These are phyloP conservation scores for Polyommatus icarus DNA, from an alignment of 2,888 invertebrate genomes.

Conservation along the genomic window DNA sequence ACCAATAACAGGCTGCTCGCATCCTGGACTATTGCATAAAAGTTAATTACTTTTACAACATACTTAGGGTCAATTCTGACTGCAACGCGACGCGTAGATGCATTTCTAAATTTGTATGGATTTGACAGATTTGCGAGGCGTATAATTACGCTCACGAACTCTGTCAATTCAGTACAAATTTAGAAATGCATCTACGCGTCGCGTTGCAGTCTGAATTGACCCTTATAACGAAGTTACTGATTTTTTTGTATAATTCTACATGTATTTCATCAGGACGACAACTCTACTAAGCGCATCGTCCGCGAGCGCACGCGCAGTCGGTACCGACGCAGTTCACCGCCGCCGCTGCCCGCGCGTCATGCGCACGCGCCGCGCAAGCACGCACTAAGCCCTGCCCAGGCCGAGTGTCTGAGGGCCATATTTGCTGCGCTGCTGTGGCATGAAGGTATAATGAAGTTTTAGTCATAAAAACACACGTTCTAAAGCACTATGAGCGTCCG, in stretches of 20 bases:
- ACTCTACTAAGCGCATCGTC: conserved; percentile 38
- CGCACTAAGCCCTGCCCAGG: conserved; percentile 95
- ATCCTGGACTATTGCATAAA: too few relatives aligned
- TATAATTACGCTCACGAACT: too few relatives aligned
- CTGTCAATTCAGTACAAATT: too few relatives aligned
- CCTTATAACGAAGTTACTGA: not conserved
- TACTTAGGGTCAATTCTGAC: not conserved
- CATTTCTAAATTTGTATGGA: too few relatives aligned
- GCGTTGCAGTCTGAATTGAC: too few relatives aligned
- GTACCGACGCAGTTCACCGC: conserved; percentile 64
- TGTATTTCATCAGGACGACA: conserved; percentile 43
- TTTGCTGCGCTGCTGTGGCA: conserved; percentile 99
- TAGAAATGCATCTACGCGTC: too few relatives aligned
- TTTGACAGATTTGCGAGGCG: too few relatives aligned
- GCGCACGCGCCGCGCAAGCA: conserved; percentile 84
- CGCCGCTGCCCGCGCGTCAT: conserved; percentile 69
- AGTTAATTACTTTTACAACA: too few relatives aligned
- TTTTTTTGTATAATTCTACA: not conserved
- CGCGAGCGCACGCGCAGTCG: conserved; percentile 64
- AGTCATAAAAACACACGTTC: too few relatives aligned
- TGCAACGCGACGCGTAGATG: too few relatives aligned
- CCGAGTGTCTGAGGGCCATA: conserved; percentile 94
- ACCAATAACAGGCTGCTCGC: too few relatives aligned
- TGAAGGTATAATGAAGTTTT: conserved; percentile 80
- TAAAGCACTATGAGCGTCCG: too few relatives aligned